Base-by-base conservation (phyloP, 2,888 invertebrate species). In the Dasysyrphus albostriatus region DNA sequence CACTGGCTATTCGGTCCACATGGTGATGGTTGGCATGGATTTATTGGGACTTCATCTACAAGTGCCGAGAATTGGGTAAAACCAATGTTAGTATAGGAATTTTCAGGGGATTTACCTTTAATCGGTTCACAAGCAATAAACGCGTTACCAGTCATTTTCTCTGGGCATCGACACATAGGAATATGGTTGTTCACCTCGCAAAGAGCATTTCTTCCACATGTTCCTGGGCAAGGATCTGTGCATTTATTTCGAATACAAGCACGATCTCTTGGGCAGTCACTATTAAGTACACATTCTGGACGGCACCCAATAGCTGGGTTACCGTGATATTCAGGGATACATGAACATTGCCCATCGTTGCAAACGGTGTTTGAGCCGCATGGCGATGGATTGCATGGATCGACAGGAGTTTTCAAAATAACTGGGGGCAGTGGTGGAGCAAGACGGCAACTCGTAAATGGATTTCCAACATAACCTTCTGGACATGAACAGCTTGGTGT, bases 231-330 rank as follows among this genome's bases (percentile, higher is more conserved):
- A 6, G 98, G 97, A 92, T 98, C 95, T n/a, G 94, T 93, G 90
- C 98, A 98, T 93, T 97, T 97, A 80, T 95, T 96, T 83, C 95
- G 94, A 44, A 96, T 93, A 90, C 98, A 98, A 19, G 97, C 96
- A 90, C 94, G 95, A 90, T 96, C 95, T 67, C 94, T 93, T 1
- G 96, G 93, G 92, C 98, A 98, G 90, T 97, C 97, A 0, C 95
- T 94, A 91, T 96, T 97, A 2, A 96, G 92, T 1, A 96, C 94
- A 92, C 97, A 98, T 92, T 97, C 97, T 0, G 97, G 97, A 89
- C 96, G 94, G 91, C 97, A 97, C 54, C 95, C 95, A 80, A 95
- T 94, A 89, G 95, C 95, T 0, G 97, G 97, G 93, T 97, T 96
- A 37, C 97, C 97, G 83, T 95, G 94, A 90, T 96, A 97, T 90